These are phyloP conservation scores for Amia ocellicauda DNA, from an alignment of 2,113 vertebrate species.

Conservation along the genomic window DNA sequence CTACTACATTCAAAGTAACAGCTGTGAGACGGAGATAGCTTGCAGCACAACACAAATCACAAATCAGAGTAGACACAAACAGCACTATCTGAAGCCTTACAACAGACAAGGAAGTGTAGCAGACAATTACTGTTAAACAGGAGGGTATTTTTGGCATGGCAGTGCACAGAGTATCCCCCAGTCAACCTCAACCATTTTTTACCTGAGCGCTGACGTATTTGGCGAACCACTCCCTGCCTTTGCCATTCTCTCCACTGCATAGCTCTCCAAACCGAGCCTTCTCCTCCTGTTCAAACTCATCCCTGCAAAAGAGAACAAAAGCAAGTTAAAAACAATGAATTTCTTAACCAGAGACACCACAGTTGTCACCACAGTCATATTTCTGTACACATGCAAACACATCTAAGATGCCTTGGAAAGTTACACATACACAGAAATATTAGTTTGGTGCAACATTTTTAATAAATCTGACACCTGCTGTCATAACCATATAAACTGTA, in stretches of 20 bases:
- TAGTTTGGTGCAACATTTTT: too few relatives aligned
- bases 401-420: neutral
- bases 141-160: too few relatives aligned
- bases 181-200: conserved; percentile 29
- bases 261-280: conserved; percentile 89
- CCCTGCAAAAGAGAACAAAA: conserved; percentile 53
- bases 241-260: conserved; percentile 81
- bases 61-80: too few relatives aligned
- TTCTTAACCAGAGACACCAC: neutral
- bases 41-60: too few relatives aligned
- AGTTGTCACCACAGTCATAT: neutral
- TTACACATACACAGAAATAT: neutral
- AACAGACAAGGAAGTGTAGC: too few relatives aligned
- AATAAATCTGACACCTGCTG: too few relatives aligned
- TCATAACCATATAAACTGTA: too few relatives aligned
- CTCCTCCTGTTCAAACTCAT: conserved; percentile 92
- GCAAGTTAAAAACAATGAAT: neutral
- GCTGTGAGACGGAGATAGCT: too few relatives aligned
- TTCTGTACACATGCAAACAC: neutral
- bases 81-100: too few relatives aligned
- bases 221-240: conserved; percentile 92
- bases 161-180: too few relatives aligned
- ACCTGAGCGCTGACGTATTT: conserved; percentile 92
- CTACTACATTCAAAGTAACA: too few relatives aligned
- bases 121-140: too few relatives aligned